These are phyloP conservation scores for Lampris incognitus DNA, from an alignment of 2,113 vertebrate genomes.

Conservation along the genomic window DNA sequence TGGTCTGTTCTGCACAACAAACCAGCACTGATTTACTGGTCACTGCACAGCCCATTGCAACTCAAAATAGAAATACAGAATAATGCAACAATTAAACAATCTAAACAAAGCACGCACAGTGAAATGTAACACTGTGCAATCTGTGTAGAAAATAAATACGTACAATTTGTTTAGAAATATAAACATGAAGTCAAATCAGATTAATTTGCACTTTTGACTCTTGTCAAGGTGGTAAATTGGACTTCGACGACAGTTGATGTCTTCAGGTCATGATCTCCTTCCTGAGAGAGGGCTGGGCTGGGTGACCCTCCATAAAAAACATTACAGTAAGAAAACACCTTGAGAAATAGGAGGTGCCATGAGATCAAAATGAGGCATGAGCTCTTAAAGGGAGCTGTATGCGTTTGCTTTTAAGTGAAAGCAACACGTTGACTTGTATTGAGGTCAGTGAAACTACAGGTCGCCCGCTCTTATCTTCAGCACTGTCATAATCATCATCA, in stretches of 20 bases:
- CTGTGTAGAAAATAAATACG: slow-evolving; percentile 36
- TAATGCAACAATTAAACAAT: neutral
- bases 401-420: neutral
- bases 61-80: slow-evolving; percentile 34
- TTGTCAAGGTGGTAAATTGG: slow-evolving; percentile 39
- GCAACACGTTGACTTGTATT: slow-evolving; percentile 17
- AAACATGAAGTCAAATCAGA: slow-evolving; percentile 30
- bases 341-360: neutral
- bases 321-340: slow-evolving; percentile 25
- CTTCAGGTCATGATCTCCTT: slow-evolving; percentile 58
- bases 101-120: slow-evolving; percentile 35
- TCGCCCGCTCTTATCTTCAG: neutral
- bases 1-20: slow-evolving; percentile 61
- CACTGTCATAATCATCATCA: neutral
- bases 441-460: slow-evolving; percentile 4
- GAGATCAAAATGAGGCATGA: neutral
- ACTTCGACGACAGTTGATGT: slow-evolving; percentile 18
- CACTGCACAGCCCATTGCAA: slow-evolving; percentile 44
- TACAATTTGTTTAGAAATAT: slow-evolving; percentile 57
- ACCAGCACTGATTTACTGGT: slow-evolving; percentile 49
- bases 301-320: slow-evolving; percentile 19
- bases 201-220: slow-evolving; percentile 32
- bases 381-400: slow-evolving; percentile 1
- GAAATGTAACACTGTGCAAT: slow-evolving; percentile 33
- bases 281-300: slow-evolving; percentile 63